A percentile compares a stretch with the other conserved stretches of the same genome.
Conservation (phyloP, 2,888 invertebrate species). For the Machimus atricapillus region DNA sequence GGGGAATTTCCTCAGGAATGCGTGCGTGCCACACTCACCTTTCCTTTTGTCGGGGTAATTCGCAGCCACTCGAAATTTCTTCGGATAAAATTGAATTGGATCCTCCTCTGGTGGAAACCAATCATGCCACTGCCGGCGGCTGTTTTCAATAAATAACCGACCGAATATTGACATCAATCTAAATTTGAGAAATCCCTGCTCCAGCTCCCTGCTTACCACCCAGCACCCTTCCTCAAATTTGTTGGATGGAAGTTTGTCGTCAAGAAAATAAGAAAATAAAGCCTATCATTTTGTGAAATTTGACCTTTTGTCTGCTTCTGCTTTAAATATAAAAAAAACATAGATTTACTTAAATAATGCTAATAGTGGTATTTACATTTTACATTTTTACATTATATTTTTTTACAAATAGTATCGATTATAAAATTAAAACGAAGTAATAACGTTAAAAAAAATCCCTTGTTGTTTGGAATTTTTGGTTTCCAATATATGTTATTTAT, state of each 20-base stretch:
- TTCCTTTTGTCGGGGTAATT: conserved; percentile 9
- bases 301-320: too few species aligned
- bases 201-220: not conserved
- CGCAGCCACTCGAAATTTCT: not conserved
- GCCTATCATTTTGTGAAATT: not conserved
- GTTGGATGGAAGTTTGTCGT: not conserved
- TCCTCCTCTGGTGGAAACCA: not conserved
- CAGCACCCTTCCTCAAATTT: not conserved
- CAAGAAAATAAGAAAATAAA: not conserved
- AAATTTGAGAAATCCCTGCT: not conserved
- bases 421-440: too few species aligned
- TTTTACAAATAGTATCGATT: too few species aligned
- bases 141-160: conserved; percentile 4
- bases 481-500: too few species aligned
- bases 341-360: too few species aligned
- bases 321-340: too few species aligned
- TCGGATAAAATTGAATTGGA: not conserved
- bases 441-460: too few species aligned
- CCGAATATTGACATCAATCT: conserved; percentile 10
- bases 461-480: not conserved
- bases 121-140: not conserved
- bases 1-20: not conserved
- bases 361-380: too few species aligned
- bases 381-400: too few species aligned
- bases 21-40: not conserved